These are phyloP conservation scores for Aeoliscus strigatus DNA, from an alignment of 2,797 vertebrate genomes.

Conservation along the genomic window DNA sequence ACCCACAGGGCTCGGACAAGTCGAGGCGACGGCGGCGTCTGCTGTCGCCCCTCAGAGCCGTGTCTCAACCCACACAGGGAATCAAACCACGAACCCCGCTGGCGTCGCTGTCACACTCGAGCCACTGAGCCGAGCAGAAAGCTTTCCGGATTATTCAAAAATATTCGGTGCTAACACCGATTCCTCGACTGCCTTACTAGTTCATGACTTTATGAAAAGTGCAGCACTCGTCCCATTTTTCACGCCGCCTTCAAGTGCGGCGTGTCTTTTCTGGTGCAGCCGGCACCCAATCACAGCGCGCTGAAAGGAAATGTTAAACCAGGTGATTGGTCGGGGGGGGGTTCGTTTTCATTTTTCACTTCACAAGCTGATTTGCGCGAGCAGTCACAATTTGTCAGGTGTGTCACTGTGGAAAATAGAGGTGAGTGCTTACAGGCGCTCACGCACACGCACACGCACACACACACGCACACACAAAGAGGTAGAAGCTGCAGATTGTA, in stretches of 20 bases:
- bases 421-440: constrained; percentile 3
- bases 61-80: constrained; percentile 39
- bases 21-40: too few species aligned
- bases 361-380: constrained; percentile 30
- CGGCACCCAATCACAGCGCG: constrained; percentile 23
- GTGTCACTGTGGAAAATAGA: constrained; percentile 22
- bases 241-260: constrained; percentile 27
- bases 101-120: constrained; percentile 43
- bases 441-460: background rate
- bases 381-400: constrained; percentile 16
- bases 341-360: constrained; percentile 33
- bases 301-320: constrained; percentile 49
- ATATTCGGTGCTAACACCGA: constrained; percentile 43
- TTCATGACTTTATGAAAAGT: constrained; percentile 37
- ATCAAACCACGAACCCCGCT: constrained; percentile 46
- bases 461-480: background rate
- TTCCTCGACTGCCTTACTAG: constrained; percentile 30
- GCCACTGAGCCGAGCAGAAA: constrained; percentile 21
- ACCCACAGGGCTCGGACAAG: too few species aligned
- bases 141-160: constrained; percentile 55
- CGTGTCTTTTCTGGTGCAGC: constrained; percentile 27
- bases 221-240: constrained; percentile 38
- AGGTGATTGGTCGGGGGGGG: constrained; percentile 21
- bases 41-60: too few species aligned
- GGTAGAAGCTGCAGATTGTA: background rate